Conservation (phyloP, 2,888 invertebrate genomes). For the Eledone cirrhosa region DNA sequence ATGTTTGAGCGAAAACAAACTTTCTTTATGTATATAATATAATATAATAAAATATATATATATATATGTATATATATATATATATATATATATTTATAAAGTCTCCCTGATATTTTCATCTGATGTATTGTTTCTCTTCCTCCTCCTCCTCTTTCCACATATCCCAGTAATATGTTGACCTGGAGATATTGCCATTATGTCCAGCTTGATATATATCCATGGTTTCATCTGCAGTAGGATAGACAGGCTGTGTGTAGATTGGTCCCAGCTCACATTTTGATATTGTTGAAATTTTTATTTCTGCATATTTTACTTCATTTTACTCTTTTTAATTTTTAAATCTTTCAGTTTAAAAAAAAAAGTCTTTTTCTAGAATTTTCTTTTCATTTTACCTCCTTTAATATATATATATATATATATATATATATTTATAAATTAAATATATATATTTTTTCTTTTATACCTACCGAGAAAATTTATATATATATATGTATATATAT, state of each 20-base stretch:
- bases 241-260: constrained; percentile 11
- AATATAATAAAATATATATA: too few relatives aligned
- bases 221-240: constrained; percentile 23
- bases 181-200: not conserved
- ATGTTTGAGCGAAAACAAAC: too few relatives aligned
- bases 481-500: too few relatives aligned
- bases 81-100: not conserved
- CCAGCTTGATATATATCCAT: constrained; percentile 1
- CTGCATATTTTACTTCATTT: not conserved
- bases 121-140: not conserved
- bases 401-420: too few relatives aligned
- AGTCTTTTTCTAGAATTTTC: not conserved
- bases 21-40: too few relatives aligned
- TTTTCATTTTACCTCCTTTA: not conserved
- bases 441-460: too few relatives aligned
- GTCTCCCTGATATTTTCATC: too few relatives aligned
- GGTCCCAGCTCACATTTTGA: too few relatives aligned
- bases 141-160: not conserved
- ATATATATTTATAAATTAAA: too few relatives aligned
- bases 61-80: too few relatives aligned
- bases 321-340: not conserved
- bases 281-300: too few relatives aligned
- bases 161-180: constrained; percentile 1
- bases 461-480: too few relatives aligned
- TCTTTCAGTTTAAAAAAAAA: not conserved